Conservation (phyloP, 2,797 vertebrate genomes). For the Pagetopsis macropterus region DNA sequence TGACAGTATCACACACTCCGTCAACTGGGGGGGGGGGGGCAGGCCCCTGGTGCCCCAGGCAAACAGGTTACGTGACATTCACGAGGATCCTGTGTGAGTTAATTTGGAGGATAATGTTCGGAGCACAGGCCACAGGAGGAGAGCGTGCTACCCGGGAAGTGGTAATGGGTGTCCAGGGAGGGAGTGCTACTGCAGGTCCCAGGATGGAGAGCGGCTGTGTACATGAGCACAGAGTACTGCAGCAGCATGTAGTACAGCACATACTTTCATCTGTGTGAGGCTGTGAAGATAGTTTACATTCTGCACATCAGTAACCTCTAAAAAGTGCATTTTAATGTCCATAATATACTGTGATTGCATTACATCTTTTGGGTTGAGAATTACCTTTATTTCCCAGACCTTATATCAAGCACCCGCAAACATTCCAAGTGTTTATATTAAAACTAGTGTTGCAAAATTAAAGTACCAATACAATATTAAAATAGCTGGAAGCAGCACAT, state of each 20-base stretch:
- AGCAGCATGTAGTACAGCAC: slow-evolving; percentile 30
- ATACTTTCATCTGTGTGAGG: slow-evolving; percentile 5
- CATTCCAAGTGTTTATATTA: too few relatives aligned
- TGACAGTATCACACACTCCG: slow-evolving; percentile 49
- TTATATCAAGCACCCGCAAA: too few relatives aligned
- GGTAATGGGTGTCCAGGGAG: slow-evolving; percentile 66
- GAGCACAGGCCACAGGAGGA: slow-evolving; percentile 64
- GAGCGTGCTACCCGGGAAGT: slow-evolving; percentile 37
- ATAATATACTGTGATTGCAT: not conserved
- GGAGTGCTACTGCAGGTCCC: slow-evolving; percentile 50
- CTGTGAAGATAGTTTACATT: too few relatives aligned
- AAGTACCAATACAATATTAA: too few relatives aligned
- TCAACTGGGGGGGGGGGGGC: slow-evolving; percentile 46
- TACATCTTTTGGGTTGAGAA: too few relatives aligned
- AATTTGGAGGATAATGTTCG: slow-evolving; percentile 68
- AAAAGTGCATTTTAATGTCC: not conserved
- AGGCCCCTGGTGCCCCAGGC: slow-evolving; percentile 37
- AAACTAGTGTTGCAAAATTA: too few relatives aligned
- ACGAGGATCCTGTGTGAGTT: slow-evolving; percentile 69
- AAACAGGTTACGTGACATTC: slow-evolving; percentile 65
- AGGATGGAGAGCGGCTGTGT: slow-evolving; percentile 30
- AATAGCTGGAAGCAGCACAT: too few relatives aligned
- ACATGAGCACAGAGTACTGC: slow-evolving; percentile 37
- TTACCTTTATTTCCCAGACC: too few relatives aligned
- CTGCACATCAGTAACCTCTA: too few relatives aligned